Base-by-base conservation (phyloP, 2,113 vertebrate species). In the Tupaia tana region DNA sequence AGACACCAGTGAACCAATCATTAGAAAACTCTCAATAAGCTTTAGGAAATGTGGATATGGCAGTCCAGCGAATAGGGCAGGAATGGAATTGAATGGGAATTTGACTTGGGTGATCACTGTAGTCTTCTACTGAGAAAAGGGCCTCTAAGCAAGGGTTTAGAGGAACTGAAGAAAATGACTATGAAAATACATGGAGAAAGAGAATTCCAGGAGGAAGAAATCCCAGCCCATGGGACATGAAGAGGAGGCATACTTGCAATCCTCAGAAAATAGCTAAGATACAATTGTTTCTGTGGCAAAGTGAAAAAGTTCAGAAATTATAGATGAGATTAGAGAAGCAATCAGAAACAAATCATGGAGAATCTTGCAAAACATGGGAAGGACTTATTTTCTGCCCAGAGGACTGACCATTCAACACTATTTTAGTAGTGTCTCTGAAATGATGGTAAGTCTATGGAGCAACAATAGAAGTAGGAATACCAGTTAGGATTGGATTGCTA, bases 251-350 rank as follows among this genome's bases (percentile, higher is more conserved):
- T 43, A 52, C 9, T 74, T 84, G 19, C 90, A 66, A 81, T 85
- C 14, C 67, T 80, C 61, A 64, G 16, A 11, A 11, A 74, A 43
- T 25, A 90, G 25, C 2, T 24, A 19, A 18, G 56, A 70, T 31
- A 31, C 22, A 34, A 59, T 5, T 12, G 9, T 91, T 67, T 19
- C 29, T 85, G 2, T 27, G 71, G 61, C 6, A 82, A 15, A 70
- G 22, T 31, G 4, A 81, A 94, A 90, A 54, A 83, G n/a, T 61
- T 73, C 24, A 12, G 31, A 69, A 88, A 93, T 80, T 58, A 58
- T 34, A 87, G 43, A 89, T 91, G 27, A 92, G 34, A 71, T 85
- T 70, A 54, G 63, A 92, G 43, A 86, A 78, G n/a, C 67, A 80
- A 92, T 27, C 20, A 29, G 73, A 86, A 92, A 86, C 27, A 61